Percentiles rank a stretch among this genome's conserved stretches.
phyloP scores from a whole-genome alignment of 2,797 vertebrate species.

The Gephyroberyx darwinii region DNA sequence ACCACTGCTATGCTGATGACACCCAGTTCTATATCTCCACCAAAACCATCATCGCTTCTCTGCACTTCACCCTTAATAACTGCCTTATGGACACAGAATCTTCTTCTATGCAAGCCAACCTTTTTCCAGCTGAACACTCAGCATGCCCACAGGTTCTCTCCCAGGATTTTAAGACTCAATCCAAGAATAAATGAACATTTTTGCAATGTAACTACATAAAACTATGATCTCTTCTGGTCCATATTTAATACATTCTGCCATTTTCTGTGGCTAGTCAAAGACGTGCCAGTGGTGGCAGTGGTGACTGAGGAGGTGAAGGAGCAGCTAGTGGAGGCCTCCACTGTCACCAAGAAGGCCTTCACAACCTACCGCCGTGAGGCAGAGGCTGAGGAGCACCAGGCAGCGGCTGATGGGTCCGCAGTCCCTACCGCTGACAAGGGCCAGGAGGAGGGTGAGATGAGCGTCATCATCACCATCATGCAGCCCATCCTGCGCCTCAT shows the following conservation, averaged over 20 bases:
- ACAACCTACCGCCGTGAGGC: constrained; percentile 88
- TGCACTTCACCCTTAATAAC: too few relatives aligned
- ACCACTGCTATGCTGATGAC: too few relatives aligned
- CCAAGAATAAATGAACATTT: neutral
- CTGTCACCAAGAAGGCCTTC: constrained; percentile 92
- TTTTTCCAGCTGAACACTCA: too few relatives aligned
- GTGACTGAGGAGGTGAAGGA: constrained; percentile 94
- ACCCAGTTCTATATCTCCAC: too few relatives aligned
- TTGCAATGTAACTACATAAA: neutral
- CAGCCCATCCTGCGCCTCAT: constrained; percentile 97
- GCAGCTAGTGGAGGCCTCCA: constrained; percentile 92
- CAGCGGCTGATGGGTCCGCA: constrained; percentile 79
- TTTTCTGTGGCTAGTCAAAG: constrained; percentile 81
- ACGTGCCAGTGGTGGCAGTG: constrained; percentile 80
- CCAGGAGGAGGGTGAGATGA: constrained; percentile 97
- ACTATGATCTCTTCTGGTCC: neutral
- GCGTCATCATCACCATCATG: constrained; percentile 96
- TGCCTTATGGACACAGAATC: too few relatives aligned
- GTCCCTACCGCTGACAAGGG: constrained; percentile 84
- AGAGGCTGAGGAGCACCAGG: constrained; percentile 91
- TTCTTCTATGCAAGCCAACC: too few relatives aligned
- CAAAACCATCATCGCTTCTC: too few relatives aligned
- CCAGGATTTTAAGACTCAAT: neutral
- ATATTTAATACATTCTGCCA: constrained; percentile 9
- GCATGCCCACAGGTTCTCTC: too few relatives aligned